Percentiles rank a stretch among this genome's conserved stretches.
Evolutionary conservation across 35 echinoderm and acorn worm species (phyloP).

Genomic region (Heliocidaris tuberculata): DNA sequence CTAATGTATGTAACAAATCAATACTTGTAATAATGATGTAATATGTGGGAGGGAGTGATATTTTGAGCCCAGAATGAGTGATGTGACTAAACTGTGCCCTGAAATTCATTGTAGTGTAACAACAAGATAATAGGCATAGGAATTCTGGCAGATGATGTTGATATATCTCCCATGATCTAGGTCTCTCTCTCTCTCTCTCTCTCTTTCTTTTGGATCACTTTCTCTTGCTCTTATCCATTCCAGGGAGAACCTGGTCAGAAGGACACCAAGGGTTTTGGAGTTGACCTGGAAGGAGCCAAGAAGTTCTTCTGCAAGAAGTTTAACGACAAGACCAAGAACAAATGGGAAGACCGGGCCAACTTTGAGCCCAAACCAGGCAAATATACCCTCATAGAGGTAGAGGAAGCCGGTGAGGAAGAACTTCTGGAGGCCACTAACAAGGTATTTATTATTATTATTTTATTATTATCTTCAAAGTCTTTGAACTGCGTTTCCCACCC

Average conservation of each 20-base stretch:
- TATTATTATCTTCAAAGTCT: too few relatives aligned
- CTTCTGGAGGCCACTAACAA: slow-evolving; percentile 65
- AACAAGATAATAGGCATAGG: too few relatives aligned
- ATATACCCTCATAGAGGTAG: slow-evolving; percentile 90
- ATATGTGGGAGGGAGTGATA: too few relatives aligned
- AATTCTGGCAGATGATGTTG: too few relatives aligned
- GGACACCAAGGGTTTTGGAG: not conserved
- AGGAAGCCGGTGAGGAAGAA: slow-evolving; percentile 68
- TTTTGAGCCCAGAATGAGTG: too few relatives aligned
- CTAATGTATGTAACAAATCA: too few relatives aligned
- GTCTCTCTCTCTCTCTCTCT: too few relatives aligned
- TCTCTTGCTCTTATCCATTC: not conserved
- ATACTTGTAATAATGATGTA: too few relatives aligned
- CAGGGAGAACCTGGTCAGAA: slow-evolving; percentile 83
- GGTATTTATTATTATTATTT: slow-evolving; percentile 67
- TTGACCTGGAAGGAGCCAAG: slow-evolving; percentile 56
- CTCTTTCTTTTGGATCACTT: not conserved
- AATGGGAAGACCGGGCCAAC: slow-evolving; percentile 74
- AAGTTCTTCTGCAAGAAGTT: slow-evolving; percentile 83
- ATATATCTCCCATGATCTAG: too few relatives aligned
- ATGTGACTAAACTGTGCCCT: too few relatives aligned
- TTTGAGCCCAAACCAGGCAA: slow-evolving; percentile 78
- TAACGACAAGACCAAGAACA: slow-evolving; percentile 89
- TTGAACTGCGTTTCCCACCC: too few relatives aligned
- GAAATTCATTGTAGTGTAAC: too few relatives aligned